Evolutionary conservation across 2,113 vertebrate species (phyloP), one percentile per base, ranked within the genome.

Genomic region (Brachypteracias leptosomus): DNA sequence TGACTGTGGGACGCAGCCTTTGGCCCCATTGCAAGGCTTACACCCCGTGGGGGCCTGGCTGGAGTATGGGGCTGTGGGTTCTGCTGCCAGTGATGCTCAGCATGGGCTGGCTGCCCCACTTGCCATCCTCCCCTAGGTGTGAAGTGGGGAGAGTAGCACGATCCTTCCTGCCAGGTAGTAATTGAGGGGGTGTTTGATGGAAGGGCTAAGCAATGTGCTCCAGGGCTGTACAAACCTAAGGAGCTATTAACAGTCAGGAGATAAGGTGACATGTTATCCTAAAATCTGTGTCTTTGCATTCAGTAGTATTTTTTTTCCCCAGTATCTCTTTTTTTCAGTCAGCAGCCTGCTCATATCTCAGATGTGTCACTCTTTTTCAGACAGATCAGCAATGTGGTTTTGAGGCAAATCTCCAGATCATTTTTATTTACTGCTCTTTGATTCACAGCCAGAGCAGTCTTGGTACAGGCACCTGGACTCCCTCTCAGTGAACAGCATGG

Each of bases 341-440:
- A 85, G 78, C 88, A 96, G 35, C 28, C 67, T 79, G 49, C 49
- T 89, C 1, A 0, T 63, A 75, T 63, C 74, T 85, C 71, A 82
- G 44, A 68, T 52, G 16, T 44, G 54, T 36, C 74, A 51, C 22
- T 46, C 20, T 57, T 63, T 46, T 52, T 25, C 77, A 95, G 66
- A 88, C 16, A 79, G 40, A 89, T 78, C 70, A 90, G 78, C 66
- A 72, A 11, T 79, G 40, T 65, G 40, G 38, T 88, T 93, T 89
- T 88, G 85, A 94, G 81, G 74, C 54, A 95, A 47, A 88, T 76
- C 52, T 76, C 71, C n/a, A 85, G 44, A 68, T 85, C 0, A 0
- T 44, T 84, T 91, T 93, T 88, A 68, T 82, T 94, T 88, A 40
- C 33, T 72, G 74, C 44, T 93, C 85, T 82, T 82, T 93, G 61